Evolutionary conservation across 2,113 vertebrate genomes (phyloP), one percentile per base, ranked within the genome.

Genomic region (Hepsetus odoe): DNA sequence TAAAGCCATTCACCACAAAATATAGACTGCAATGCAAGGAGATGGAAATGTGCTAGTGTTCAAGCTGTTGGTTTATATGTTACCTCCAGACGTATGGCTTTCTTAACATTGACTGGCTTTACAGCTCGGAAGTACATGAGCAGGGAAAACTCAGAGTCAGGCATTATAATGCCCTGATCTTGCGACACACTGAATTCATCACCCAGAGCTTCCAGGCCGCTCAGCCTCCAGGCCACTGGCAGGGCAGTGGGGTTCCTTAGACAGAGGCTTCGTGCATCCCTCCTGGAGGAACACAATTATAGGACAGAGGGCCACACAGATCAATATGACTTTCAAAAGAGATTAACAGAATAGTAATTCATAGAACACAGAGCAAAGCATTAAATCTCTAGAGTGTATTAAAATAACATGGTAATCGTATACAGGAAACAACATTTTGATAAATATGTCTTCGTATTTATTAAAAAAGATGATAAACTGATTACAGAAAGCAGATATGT

Each of bases 31-130:
- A 18, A 62, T 20, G 5, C 14, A 33, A 33, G 14, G 24, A 74
- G 20, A 38, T 46, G 3, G n/a, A 18, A 49, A 12, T 59, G 35
- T 35, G 14, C 30, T 66, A 51, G 14, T 12, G 33, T 75, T 64
- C 35, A 13, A 65, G 1, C 16, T 26, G 38, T n/a, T 3, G 12
- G 12, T 4, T 11, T 26, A 24, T 8, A 64, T 16, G 24, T 89
- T 84, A 97, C 96, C 95, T 99, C 97, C 9, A 99, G 44, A 5
- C 91, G 91, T 59, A 99, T 83, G 0, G 46, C 76, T 87, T 92
- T 96, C 87, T 92, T 96, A 22, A 95, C 49, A 76, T 28, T 87
- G 66, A 92, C 1, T 1, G 91, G 89, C 20, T 82, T 94, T 0
- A 61, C 72, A 28, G 96, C 90, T 28, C 85, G 91, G 87, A 98